Conservation (phyloP, 1,140 invertebrate species). For the Andrena cerasifolii region DNA sequence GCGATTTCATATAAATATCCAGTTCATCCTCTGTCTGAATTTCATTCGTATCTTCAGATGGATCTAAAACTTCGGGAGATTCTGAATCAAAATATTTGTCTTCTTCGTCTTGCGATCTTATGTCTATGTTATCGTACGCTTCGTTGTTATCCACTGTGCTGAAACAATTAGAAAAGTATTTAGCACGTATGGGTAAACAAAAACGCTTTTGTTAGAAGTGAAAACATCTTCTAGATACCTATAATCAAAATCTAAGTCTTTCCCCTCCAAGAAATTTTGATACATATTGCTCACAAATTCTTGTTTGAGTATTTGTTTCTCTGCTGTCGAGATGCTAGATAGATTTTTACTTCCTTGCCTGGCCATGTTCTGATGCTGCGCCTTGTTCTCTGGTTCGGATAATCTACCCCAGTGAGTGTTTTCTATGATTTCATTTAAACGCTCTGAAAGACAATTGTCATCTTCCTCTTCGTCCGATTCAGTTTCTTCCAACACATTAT, state of each 20-base stretch:
- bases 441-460: constrained; percentile 1
- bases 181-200: constrained; percentile 8
- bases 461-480: constrained; percentile 76
- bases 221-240: constrained; percentile 76
- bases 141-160: constrained; percentile 89
- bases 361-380: constrained; percentile 11
- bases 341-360: constrained; percentile 12
- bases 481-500: constrained; percentile 67
- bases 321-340: constrained; percentile 72
- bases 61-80: constrained; percentile 83
- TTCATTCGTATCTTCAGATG: constrained; percentile 80
- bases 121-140: constrained; percentile 89
- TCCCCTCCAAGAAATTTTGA: constrained; percentile 91
- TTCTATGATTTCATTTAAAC: constrained; percentile 16
- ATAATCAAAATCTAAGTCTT: constrained; percentile 93
- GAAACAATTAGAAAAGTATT: constrained; percentile 55
- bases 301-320: constrained; percentile 87
- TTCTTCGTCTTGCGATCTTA: constrained; percentile 89
- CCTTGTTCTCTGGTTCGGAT: constrained; percentile 10
- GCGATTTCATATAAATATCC: constrained; percentile 87
- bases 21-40: constrained; percentile 86
- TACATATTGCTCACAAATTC: constrained; percentile 96
- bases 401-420: constrained; percentile 53
- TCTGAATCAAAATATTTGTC: constrained; percentile 95
- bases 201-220: constrained; percentile 1